A percentile compares a stretch with the other conserved stretches of the same genome.
Conservation (phyloP, 2,113 vertebrate species). For the Neoarius graeffei region DNA sequence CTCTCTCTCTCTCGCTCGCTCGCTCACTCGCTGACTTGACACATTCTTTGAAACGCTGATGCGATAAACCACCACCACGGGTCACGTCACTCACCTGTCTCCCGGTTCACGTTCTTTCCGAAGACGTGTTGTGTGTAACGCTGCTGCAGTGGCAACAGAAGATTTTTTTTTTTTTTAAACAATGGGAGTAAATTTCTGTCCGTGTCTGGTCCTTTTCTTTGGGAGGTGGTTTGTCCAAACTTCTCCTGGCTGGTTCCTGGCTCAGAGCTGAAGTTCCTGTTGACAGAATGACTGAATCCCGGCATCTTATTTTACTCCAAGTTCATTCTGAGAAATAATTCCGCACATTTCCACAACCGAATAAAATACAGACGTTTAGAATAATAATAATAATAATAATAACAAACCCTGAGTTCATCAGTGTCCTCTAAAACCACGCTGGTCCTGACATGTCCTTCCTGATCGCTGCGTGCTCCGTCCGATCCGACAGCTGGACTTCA, state of each 20-base stretch:
- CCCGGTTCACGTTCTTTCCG: background rate
- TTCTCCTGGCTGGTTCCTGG: background rate
- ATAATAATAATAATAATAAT: background rate
- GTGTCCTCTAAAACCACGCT: background rate
- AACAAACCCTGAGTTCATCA: too few relatives aligned
- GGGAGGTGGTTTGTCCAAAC: background rate
- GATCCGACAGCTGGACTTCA: background rate
- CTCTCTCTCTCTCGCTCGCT: background rate
- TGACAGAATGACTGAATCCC: background rate
- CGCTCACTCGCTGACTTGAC: background rate
- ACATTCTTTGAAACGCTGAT: background rate
- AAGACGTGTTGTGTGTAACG: background rate
- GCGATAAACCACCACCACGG: background rate
- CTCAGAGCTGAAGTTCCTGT: background rate
- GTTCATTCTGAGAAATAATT: background rate
- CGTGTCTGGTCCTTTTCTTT: background rate
- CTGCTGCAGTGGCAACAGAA: background rate
- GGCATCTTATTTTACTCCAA: background rate
- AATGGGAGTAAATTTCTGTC: too few relatives aligned
- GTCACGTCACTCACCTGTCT: background rate
- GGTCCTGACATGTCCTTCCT: too few relatives aligned
- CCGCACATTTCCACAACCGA: background rate
- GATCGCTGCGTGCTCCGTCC: background rate
- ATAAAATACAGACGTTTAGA: background rate
- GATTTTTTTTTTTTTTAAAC: background rate